Conservation (phyloP, 2,113 vertebrate genomes). For the Corvus cornix region DNA sequence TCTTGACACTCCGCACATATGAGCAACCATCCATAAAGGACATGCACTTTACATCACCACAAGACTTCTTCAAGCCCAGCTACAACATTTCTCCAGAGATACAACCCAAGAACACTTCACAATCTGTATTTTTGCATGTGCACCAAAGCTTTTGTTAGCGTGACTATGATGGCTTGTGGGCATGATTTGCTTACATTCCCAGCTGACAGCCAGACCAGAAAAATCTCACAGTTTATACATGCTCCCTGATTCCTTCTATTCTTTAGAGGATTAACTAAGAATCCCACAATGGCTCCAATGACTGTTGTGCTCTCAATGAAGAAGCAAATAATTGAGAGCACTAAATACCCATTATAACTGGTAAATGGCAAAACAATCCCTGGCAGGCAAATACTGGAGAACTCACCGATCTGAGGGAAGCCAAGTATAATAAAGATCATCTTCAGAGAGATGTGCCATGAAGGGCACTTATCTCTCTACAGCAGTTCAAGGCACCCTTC, state of each 20-base stretch:
- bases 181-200: neutral
- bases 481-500: neutral
- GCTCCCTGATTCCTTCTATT: neutral
- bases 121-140: neutral
- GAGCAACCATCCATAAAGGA: neutral
- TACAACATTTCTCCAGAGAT: neutral
- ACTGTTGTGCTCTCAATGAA: neutral
- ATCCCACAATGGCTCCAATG: neutral
- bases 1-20: neutral
- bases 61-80: neutral
- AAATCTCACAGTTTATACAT: neutral
- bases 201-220: constrained; percentile 13
- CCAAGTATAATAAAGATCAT: neutral
- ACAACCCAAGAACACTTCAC: neutral
- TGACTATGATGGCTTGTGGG: neutral
- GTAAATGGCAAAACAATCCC: neutral
- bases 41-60: neutral
- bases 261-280: neutral
- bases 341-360: neutral
- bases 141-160: neutral
- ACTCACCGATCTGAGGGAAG: neutral
- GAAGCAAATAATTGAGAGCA: neutral
- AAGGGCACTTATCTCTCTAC: neutral
- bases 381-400: neutral
- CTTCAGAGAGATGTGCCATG: neutral